Base-by-base conservation (phyloP, 2,888 invertebrate genomes). In the Omphaloscelis lunosa region DNA sequence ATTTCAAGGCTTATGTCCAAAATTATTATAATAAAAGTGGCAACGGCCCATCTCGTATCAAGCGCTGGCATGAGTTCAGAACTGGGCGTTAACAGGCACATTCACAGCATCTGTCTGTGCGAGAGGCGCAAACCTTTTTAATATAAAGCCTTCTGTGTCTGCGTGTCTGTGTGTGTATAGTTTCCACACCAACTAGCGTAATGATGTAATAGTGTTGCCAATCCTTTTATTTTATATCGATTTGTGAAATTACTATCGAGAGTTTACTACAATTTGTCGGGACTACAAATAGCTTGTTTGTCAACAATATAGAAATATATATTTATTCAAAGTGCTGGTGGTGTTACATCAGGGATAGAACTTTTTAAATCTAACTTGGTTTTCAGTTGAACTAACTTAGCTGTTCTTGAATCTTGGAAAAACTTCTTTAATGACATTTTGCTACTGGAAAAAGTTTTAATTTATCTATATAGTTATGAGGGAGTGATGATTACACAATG, bases 41-140 rank as follows among this genome's bases (percentile, higher is more conserved):
- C 92, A 93, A 90, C 88, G 86, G 86, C 88, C 86, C 75, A 87
- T 87, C 83, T 89, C 87, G 86, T 90, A 90, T 90, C 90, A 92
- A 92, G 86, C 91, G 92, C 91, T 95, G 95, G 95, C 95, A 92
- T 80, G 89, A 93, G 93, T 95, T 95, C 95, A 95, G 94, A 93
- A 94, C 88, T 91, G 89, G 87, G 93, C 91, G 93, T 93, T 95
- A 95, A 94, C 93, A 88, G 86, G 91, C 87, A 91, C 95, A 95
- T 95, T 95, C 87, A 74, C 89, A 89, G 91, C 96, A 96, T 95
- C 95, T 96, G 96, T 93, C 94, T 90, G 90, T 88, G 75, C 83
- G 86, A 79, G 80, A 78, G 83, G 86, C 86, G 81, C 86, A 80
- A 90, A 91, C 92, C 92, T 92, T 94, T 95, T 95, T 95, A 94